These are phyloP conservation scores for Eulemur rubriventer DNA, from an alignment of 2,797 vertebrate species.

Conservation along the genomic window DNA sequence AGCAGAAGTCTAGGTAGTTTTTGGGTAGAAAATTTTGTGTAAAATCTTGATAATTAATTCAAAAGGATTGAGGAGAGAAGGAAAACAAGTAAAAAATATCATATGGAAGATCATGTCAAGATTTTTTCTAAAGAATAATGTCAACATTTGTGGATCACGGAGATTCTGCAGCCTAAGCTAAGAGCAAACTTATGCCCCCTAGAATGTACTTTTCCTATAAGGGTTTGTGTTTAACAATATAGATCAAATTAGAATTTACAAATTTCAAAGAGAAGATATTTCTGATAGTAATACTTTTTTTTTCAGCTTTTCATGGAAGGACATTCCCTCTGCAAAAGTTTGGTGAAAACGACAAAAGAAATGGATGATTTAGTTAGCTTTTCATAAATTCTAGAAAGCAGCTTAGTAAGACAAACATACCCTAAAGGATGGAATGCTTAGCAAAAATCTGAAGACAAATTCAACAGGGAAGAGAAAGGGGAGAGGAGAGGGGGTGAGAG, in stretches of 20 bases:
- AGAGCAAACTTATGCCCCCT: background rate
- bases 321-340: background rate
- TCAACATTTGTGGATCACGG: background rate
- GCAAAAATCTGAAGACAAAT: background rate
- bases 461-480: background rate
- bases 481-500: accelerated
- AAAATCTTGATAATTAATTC: background rate
- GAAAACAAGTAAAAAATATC: background rate
- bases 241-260: background rate
- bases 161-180: background rate
- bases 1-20: background rate
- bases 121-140: background rate
- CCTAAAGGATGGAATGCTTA: background rate
- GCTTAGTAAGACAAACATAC: background rate
- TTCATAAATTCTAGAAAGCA: background rate
- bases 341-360: background rate
- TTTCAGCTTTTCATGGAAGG: background rate
- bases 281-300: background rate
- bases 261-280: conserved; percentile 22
- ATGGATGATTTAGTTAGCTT: background rate
- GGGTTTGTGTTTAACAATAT: background rate
- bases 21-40: background rate
- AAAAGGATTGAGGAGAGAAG: background rate
- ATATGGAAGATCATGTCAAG: background rate
- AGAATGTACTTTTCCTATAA: background rate